Conservation (phyloP, 2,888 invertebrate genomes). For the Cryptocephalus moraei region DNA sequence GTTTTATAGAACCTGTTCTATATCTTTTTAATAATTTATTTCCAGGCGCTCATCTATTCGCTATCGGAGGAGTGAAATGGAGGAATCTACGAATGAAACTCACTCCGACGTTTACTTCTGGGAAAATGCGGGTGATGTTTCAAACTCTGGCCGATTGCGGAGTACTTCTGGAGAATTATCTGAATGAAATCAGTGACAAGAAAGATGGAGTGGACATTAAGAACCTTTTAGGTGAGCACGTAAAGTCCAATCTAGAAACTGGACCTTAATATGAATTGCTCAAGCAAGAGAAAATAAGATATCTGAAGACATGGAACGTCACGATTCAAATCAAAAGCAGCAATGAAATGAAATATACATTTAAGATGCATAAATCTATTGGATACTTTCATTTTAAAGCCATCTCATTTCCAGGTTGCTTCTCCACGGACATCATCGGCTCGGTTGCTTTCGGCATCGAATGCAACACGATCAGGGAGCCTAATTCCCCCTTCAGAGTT, state of each 20-base stretch:
- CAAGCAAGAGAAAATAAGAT: too few relatives aligned
- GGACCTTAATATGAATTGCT: too few relatives aligned
- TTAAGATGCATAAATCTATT: too few relatives aligned
- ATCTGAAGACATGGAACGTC: too few relatives aligned
- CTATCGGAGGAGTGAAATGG: conserved; percentile 15
- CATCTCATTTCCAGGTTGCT: conserved; percentile 6
- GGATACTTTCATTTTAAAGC: too few relatives aligned
- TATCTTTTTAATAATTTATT: not conserved
- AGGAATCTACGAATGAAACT: conserved; percentile 26
- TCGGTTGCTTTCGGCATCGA: conserved; percentile 49
- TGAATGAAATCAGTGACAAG: conserved; percentile 1
- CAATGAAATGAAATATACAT: too few relatives aligned
- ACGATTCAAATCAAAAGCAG: too few relatives aligned
- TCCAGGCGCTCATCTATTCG: conserved; percentile 26
- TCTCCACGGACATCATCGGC: conserved; percentile 14
- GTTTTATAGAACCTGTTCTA: not conserved
- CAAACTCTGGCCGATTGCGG: conserved; percentile 45
- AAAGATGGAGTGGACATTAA: conserved; percentile 9
- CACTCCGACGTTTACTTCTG: conserved; percentile 53
- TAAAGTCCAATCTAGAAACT: too few relatives aligned
- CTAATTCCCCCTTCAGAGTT: conserved; percentile 36
- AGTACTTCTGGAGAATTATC: conserved; percentile 3
- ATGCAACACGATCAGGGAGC: conserved; percentile 43
- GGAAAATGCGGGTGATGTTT: conserved; percentile 54
- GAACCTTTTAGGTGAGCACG: conserved; percentile 7